These are phyloP conservation scores for Andrena flavipes DNA, from an alignment of 2,888 invertebrate species.

Conservation along the genomic window DNA sequence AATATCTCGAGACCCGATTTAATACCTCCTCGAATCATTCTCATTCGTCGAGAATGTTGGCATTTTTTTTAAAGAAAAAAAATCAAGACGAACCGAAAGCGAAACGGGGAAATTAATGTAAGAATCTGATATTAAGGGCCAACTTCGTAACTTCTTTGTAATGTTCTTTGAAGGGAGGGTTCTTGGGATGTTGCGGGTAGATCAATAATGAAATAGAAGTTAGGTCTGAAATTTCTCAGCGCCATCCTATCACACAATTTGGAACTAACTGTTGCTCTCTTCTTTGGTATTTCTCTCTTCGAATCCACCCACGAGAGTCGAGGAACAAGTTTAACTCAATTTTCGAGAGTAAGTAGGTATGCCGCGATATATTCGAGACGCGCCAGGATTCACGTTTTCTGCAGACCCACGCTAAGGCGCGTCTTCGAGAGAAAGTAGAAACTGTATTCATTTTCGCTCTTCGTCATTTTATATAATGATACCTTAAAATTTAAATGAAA, in stretches of 20 bases:
- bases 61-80: too few relatives aligned
- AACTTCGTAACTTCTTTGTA: neutral
- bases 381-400: neutral
- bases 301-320: neutral
- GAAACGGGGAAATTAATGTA: neutral
- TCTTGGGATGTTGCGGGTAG: constrained; percentile 55
- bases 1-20: too few relatives aligned
- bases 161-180: constrained; percentile 15
- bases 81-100: neutral
- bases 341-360: too few relatives aligned
- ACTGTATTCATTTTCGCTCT: neutral
- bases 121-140: neutral
- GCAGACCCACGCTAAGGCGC: neutral
- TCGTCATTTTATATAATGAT: neutral
- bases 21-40: neutral
- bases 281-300: neutral
- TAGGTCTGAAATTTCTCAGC: constrained; percentile 73
- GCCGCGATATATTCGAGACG: too few relatives aligned
- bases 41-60: neutral
- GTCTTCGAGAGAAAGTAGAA: neutral
- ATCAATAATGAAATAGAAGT: constrained; percentile 74
- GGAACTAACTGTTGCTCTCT: constrained; percentile 72
- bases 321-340: too few relatives aligned
- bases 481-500: neutral
- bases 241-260: constrained; percentile 68